phyloP scores from a whole-genome alignment of 1,140 invertebrate species.

The Lepidostoma basale region DNA sequence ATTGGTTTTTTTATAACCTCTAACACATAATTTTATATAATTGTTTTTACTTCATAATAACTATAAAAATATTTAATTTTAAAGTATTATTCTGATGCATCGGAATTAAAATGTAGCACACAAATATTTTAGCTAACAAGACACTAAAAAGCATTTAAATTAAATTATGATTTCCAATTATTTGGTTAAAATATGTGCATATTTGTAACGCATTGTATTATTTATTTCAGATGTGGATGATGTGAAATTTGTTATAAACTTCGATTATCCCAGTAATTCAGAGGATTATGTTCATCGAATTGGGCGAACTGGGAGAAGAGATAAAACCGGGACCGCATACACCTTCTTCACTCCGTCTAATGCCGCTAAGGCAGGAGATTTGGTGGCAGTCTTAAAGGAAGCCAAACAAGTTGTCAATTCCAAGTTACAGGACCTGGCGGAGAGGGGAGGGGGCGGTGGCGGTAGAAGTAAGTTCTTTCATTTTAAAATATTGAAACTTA shows the following conservation, averaged over 20 bases:
- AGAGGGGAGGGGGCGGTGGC: slow-evolving; percentile 54
- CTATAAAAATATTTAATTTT: too few species aligned
- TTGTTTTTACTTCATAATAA: too few species aligned
- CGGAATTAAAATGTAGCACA: too few species aligned
- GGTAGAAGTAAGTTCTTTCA: slow-evolving; percentile 38
- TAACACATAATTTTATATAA: too few species aligned
- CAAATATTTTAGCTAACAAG: too few species aligned
- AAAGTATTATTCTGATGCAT: too few species aligned
- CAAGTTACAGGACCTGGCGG: slow-evolving; percentile 59
- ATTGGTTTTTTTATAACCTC: too few species aligned
- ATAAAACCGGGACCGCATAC: slow-evolving; percentile 96
- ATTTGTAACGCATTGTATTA: not conserved
- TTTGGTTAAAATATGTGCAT: not conserved
- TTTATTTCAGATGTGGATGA: slow-evolving; percentile 92
- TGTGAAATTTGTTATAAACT: slow-evolving; percentile 99
- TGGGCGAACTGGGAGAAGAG: slow-evolving; percentile 93
- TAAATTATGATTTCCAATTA: not conserved
- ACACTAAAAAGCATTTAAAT: too few species aligned
- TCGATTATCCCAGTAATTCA: slow-evolving; percentile 97
- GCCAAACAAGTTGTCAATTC: slow-evolving; percentile 85
- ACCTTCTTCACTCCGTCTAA: slow-evolving; percentile 97
- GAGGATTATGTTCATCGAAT: slow-evolving; percentile 99
- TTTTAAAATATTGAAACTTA: not conserved
- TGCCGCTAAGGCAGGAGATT: slow-evolving; percentile 88
- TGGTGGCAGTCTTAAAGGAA: slow-evolving; percentile 91